Evolutionary conservation across 2,113 vertebrate species (phyloP).

Genomic region (Oenanthe melanoleuca): DNA sequence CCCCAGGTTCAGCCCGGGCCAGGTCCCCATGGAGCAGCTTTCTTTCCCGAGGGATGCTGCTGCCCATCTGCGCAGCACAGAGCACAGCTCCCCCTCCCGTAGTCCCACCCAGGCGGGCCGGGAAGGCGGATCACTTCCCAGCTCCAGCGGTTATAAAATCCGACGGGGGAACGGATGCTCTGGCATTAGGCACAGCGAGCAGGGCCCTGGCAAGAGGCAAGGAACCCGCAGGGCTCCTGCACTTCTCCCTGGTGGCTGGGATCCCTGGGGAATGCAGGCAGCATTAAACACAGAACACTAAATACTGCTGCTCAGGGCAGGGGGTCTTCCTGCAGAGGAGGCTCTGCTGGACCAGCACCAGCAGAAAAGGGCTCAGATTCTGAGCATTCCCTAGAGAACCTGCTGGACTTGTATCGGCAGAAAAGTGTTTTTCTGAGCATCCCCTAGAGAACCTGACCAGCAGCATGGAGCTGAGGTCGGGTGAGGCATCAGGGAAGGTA

Average conservation of each 20-base stretch:
- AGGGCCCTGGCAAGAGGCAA: neutral
- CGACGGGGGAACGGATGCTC: neutral
- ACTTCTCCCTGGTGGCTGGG: neutral
- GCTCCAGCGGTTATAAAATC: slow-evolving; percentile 30
- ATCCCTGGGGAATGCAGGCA: neutral
- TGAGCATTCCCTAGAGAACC: neutral
- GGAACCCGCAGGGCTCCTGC: neutral
- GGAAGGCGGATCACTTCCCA: slow-evolving; percentile 13
- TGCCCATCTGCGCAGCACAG: neutral
- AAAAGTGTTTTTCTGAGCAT: neutral
- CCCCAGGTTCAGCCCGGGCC: neutral
- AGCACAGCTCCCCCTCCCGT: neutral
- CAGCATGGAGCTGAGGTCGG: slow-evolving; percentile 36
- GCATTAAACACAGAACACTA: neutral
- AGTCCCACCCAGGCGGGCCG: neutral
- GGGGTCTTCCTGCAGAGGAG: neutral
- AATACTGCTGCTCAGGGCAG: neutral
- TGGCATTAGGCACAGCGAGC: neutral
- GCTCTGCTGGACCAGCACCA: neutral
- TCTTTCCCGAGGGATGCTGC: neutral
- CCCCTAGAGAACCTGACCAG: neutral
- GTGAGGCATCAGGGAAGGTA: neutral
- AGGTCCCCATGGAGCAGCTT: neutral
- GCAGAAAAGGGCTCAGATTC: neutral
- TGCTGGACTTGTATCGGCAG: neutral